These are phyloP conservation scores for Scleropages formosus DNA, from an alignment of 2,797 vertebrate genomes.

Conservation along the genomic window DNA sequence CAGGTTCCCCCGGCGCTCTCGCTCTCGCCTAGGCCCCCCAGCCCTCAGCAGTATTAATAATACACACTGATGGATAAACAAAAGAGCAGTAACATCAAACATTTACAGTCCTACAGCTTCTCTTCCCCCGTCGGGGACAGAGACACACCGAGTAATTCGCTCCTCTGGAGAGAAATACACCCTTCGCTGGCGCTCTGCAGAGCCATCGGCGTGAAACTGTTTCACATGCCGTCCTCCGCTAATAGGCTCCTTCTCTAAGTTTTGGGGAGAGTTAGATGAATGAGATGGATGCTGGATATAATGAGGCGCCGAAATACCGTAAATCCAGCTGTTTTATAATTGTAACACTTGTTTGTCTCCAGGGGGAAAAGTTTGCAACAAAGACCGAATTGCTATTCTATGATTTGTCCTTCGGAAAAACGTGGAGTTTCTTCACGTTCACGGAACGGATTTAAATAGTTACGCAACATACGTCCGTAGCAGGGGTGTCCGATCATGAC, in stretches of 20 bases:
- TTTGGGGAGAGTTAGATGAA: background rate
- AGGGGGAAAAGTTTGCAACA: no score
- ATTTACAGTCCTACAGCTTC: constrained; percentile 13
- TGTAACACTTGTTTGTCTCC: no score
- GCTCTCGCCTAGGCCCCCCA: background rate
- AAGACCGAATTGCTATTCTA: no score
- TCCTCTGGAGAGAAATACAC: background rate
- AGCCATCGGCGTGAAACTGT: background rate
- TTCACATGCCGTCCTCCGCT: background rate
- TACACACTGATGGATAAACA: constrained; percentile 18
- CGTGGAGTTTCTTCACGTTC: no score
- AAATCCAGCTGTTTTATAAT: no score
- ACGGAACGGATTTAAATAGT: no score
- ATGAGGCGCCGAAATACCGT: no score
- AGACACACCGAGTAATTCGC: background rate
- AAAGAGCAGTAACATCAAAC: constrained; percentile 13
- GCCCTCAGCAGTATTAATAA: background rate
- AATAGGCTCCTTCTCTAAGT: background rate
- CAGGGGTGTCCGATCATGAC: no score
- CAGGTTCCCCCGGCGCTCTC: background rate
- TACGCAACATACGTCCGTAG: no score
- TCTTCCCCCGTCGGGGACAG: background rate
- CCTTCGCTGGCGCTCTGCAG: background rate
- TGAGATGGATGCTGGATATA: background rate
- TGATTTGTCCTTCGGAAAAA: no score